Percentiles rank a stretch among this genome's conserved stretches.
These are phyloP conservation scores for Mycalesis mineus DNA, from an alignment of 2,888 invertebrate genomes.

Conservation along the genomic window DNA sequence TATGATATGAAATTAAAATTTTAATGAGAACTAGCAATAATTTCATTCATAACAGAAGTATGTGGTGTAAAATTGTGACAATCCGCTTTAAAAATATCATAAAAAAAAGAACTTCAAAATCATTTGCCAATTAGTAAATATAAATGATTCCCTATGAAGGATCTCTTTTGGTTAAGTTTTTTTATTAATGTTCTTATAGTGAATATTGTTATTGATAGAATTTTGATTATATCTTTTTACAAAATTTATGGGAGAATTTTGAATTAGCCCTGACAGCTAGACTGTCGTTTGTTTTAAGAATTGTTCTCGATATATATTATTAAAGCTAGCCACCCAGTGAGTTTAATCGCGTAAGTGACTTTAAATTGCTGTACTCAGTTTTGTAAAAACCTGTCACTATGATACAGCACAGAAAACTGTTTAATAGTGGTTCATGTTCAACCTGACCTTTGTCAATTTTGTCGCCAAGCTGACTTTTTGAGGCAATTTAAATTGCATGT, in stretches of 20 bases:
- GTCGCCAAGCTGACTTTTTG: no score
- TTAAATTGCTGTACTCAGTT: no score
- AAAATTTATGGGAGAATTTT: constrained; percentile 54
- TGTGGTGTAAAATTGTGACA: not conserved
- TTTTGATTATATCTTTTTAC: constrained; percentile 37
- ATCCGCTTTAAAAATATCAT: constrained; percentile 1
- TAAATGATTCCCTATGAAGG: constrained; percentile 37
- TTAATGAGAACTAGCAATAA: no score
- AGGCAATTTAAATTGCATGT: not conserved
- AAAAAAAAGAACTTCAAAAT: constrained; percentile 11
- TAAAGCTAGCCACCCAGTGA: not conserved
- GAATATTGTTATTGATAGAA: constrained; percentile 38
- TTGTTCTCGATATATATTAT: constrained; percentile 30
- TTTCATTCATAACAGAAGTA: not conserved
- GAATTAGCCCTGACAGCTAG: constrained; percentile 46
- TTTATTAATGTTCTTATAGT: constrained; percentile 34
- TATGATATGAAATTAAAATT: no score
- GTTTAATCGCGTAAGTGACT: not conserved
- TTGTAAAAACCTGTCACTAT: no score
- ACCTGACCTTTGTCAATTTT: no score
- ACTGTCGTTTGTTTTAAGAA: constrained; percentile 37
- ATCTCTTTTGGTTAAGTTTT: constrained; percentile 54
- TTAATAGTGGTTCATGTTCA: no score
- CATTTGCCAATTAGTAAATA: constrained; percentile 18
- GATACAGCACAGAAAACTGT: no score